phyloP scores from a whole-genome alignment of 2,113 vertebrate genomes.

The Prietella phreatophila region DNA sequence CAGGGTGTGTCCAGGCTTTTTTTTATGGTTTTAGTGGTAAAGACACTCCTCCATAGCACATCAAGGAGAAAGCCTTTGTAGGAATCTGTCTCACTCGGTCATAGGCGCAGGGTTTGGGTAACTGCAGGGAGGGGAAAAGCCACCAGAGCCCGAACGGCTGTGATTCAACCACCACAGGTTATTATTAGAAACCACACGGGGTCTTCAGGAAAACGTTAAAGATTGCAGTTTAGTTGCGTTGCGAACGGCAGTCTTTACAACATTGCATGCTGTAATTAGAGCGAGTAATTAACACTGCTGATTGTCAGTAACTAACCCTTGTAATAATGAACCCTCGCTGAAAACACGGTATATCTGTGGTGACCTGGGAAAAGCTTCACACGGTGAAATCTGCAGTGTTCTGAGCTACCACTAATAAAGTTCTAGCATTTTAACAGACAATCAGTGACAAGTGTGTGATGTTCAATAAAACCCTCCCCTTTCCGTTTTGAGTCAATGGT shows the following conservation, averaged over 20 bases:
- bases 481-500: background rate
- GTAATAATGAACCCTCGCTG: too few relatives aligned
- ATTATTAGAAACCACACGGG: conserved; percentile 42
- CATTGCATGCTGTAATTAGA: background rate
- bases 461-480: background rate
- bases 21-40: conserved; percentile 19
- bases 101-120: conserved; percentile 17
- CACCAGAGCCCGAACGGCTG: conserved; percentile 36
- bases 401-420: background rate
- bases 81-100: conserved; percentile 13
- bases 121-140: conserved; percentile 45
- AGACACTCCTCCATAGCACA: background rate
- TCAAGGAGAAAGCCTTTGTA: background rate
- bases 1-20: background rate
- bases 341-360: background rate
- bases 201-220: background rate
- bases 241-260: background rate
- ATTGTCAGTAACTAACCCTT: background rate
- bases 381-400: background rate
- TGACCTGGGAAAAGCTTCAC: background rate
- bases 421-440: background rate
- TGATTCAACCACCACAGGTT: conserved; percentile 40
- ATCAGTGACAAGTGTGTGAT: background rate
- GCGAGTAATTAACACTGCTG: background rate
- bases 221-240: conserved; percentile 13